These are phyloP conservation scores for Smutsia gigantea DNA, from an alignment of 2,797 vertebrate species.

Conservation along the genomic window DNA sequence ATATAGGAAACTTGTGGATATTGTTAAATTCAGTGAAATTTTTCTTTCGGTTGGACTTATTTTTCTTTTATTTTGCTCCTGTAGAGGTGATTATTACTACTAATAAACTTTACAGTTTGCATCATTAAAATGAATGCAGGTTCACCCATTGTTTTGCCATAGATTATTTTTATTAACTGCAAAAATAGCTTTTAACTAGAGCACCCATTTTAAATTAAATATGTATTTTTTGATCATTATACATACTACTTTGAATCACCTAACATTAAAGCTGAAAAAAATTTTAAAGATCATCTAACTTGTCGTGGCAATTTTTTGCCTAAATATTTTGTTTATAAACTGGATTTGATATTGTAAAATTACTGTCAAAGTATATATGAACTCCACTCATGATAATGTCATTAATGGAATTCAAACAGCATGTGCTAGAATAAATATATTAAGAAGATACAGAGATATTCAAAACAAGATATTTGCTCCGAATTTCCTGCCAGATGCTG, in stretches of 20 bases:
- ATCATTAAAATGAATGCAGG: conserved; percentile 6
- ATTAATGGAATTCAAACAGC: conserved; percentile 1
- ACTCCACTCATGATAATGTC: neutral
- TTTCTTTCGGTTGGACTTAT: conserved; percentile 27
- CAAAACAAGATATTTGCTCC: neutral
- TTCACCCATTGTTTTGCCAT: conserved; percentile 33
- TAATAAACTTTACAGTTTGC: conserved; percentile 13
- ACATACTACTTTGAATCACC: conserved; percentile 17
- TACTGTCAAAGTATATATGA: neutral
- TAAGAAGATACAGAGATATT: neutral
- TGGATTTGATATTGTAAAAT: neutral
- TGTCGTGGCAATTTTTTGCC: neutral
- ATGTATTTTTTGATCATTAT: neutral
- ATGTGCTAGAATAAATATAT: conserved; percentile 13
- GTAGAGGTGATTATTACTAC: neutral
- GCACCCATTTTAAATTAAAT: neutral
- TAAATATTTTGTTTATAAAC: neutral
- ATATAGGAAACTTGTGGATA: neutral
- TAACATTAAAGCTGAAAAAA: conserved; percentile 32
- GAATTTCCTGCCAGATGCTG: neutral
- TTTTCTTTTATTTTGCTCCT: neutral
- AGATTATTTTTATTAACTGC: conserved; percentile 7
- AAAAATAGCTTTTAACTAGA: conserved; percentile 31
- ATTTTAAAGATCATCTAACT: neutral
- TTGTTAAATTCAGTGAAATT: conserved; percentile 17